Evolutionary conservation across 2,888 invertebrate genomes (phyloP).

Genomic region (Orchestes rusci): DNA sequence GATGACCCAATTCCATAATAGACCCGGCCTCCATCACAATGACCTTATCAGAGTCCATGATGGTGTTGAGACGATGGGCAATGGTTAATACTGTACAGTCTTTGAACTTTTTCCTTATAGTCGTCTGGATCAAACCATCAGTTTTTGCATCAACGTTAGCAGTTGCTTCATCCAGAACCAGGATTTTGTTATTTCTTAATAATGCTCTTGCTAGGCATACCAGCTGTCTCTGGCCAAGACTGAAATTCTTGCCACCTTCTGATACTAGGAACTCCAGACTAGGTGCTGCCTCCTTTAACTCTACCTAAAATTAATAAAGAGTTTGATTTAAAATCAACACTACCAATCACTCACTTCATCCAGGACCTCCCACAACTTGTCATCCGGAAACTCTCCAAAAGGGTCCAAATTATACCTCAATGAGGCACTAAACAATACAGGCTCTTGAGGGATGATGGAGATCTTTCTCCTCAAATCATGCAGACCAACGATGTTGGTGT

Average conservation of each 20-base stretch:
- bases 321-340: background rate
- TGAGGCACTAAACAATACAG: conserved; percentile 76
- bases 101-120: conserved; percentile 65
- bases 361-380: conserved; percentile 68
- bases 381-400: conserved; percentile 65
- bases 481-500: conserved; percentile 62
- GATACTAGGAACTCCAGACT: conserved; percentile 59
- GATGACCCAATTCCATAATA: conserved; percentile 69
- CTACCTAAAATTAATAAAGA: conserved; percentile 49
- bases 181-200: conserved; percentile 66
- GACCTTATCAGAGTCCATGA: conserved; percentile 78
- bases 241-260: conserved; percentile 75
- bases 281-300: conserved; percentile 62
- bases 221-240: conserved; percentile 81
- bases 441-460: conserved; percentile 91
- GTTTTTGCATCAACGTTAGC: conserved; percentile 79
- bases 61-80: conserved; percentile 74
- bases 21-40: conserved; percentile 71
- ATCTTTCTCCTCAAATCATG: conserved; percentile 72
- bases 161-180: conserved; percentile 85
- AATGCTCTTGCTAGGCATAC: conserved; percentile 82
- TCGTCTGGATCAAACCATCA: conserved; percentile 68
- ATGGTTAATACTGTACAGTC: conserved; percentile 75
- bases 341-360: conserved; percentile 47
- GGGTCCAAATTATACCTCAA: conserved; percentile 82